Percentiles rank a stretch among this genome's conserved stretches.
Evolutionary conservation across 37 sponge, comb jelly and placozoan genomes (phyloP).

Genomic region (Halisarca cf. caerulea): DNA sequence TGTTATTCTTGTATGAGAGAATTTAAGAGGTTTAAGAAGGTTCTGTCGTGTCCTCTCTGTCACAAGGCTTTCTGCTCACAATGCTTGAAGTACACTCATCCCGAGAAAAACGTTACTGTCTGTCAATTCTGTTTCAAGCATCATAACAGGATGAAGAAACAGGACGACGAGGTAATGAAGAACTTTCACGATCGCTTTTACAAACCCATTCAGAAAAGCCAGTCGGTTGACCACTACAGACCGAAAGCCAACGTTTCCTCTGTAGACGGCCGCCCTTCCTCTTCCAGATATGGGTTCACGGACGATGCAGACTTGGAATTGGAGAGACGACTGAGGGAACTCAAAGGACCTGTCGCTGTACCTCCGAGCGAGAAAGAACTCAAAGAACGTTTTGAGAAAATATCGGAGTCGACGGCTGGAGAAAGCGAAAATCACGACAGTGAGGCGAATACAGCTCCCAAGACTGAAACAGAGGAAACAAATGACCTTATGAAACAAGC

Average conservation of each 20-base stretch:
- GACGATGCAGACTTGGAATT: constrained; percentile 45
- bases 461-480: constrained; percentile 65
- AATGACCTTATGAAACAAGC: constrained; percentile 58
- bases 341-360: neutral
- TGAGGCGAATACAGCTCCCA: neutral
- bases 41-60: constrained; percentile 58
- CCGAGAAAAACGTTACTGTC: constrained; percentile 24
- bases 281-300: constrained; percentile 15
- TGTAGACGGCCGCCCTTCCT: neutral
- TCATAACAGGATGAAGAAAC: constrained; percentile 2
- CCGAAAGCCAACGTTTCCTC: neutral
- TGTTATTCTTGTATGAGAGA: constrained; percentile 59
- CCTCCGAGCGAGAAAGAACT: constrained; percentile 2
- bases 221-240: constrained; percentile 31
- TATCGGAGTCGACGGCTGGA: too few relatives aligned
- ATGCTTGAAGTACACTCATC: constrained; percentile 42
- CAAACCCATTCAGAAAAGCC: constrained; percentile 25
- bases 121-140: constrained; percentile 6
- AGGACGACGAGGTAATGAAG: constrained; percentile 64
- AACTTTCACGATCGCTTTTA: constrained; percentile 75
- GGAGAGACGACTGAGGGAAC: constrained; percentile 23
- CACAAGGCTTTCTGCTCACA: constrained; percentile 56
- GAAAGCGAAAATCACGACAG: neutral
- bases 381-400: constrained; percentile 1
- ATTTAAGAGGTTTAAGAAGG: constrained; percentile 62